Conservation (phyloP, 2,113 vertebrate genomes). For the Ascaphus truei region DNA sequence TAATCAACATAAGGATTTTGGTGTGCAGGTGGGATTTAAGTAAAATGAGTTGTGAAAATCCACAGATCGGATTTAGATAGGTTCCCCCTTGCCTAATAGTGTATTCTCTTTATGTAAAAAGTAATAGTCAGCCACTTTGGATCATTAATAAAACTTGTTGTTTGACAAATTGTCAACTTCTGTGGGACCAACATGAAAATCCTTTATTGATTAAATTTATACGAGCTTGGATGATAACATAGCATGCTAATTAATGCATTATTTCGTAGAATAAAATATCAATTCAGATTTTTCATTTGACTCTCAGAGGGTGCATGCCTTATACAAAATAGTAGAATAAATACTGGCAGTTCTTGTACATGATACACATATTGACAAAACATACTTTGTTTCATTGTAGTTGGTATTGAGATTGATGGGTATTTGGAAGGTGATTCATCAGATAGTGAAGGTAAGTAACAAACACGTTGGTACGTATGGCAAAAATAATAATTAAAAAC, state of each 20-base stretch:
- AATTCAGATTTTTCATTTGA: neutral
- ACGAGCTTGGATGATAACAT: conserved; percentile 2
- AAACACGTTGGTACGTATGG: conserved; percentile 18
- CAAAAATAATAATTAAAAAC: too few species aligned
- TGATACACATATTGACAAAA: neutral
- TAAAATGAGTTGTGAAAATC: too few species aligned
- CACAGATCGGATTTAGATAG: too few species aligned
- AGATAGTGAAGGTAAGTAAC: conserved; percentile 69
- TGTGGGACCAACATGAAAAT: neutral
- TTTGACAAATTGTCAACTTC: conserved; percentile 23
- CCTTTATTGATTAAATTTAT: conserved; percentile 8
- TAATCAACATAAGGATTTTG: too few species aligned
- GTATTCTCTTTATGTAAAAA: too few species aligned
- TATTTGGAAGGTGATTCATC: conserved; percentile 64
- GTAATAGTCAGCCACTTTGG: neutral
- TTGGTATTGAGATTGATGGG: conserved; percentile 77
- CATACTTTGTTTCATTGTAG: conserved; percentile 56
- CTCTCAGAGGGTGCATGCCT: neutral
- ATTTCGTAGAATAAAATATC: neutral
- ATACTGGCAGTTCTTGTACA: neutral
- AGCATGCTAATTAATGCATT: conserved; percentile 20
- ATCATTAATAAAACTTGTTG: neutral
- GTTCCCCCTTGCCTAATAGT: too few species aligned
- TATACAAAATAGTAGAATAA: neutral
- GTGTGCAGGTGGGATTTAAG: too few species aligned